Base-by-base conservation (phyloP, 2,113 vertebrate species). In the Lota lota region DNA sequence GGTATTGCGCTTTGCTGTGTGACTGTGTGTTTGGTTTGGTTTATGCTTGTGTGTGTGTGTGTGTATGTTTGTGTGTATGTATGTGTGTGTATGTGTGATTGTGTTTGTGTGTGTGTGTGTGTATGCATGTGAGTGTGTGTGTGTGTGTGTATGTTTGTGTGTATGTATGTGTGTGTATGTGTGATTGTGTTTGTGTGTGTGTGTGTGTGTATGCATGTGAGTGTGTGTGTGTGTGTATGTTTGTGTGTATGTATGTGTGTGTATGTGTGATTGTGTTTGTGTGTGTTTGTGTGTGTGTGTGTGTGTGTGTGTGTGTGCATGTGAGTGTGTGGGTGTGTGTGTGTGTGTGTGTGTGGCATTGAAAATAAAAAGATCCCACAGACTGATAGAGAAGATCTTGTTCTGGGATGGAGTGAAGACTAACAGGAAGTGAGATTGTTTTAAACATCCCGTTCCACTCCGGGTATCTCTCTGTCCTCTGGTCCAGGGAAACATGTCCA, bases 331-430 rank as follows among this genome's bases (percentile, higher is more conserved):
- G 53, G 18, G 53, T 56, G 17, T 56, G 17, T 56, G 17, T n/a
- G 17, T 56, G 53, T 56, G 53, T 56, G 53, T 56, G 53, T 56
- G 3, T 56, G 53, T 56, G 53, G 3, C 2, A 18, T n/a, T 56
- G 22, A 14, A 4, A 14, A 22, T n/a, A 12, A 50, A 64, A 15
- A 74, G 21, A 67, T 67, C 67, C 33, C 67, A 67, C 80, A 78
- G 70, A 54, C 63, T 22, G 61, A 69, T 82, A 80, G 18, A 19
- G 77, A 70, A 64, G 66, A 62, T 56, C 8, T 17, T 50, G 64
- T 47, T 67, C 15, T 22, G 58, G 28, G 61, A 63, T 36, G 15
- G 60, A 61, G 21, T 36, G 33, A 40, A 33, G 12, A 19, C 33
- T 63, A 19, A 63, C 18, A 40, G 62, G 62, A 63, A 40, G 24